phyloP scores from a whole-genome alignment of 1,140 invertebrate species.

The Drosophila triauraria region DNA sequence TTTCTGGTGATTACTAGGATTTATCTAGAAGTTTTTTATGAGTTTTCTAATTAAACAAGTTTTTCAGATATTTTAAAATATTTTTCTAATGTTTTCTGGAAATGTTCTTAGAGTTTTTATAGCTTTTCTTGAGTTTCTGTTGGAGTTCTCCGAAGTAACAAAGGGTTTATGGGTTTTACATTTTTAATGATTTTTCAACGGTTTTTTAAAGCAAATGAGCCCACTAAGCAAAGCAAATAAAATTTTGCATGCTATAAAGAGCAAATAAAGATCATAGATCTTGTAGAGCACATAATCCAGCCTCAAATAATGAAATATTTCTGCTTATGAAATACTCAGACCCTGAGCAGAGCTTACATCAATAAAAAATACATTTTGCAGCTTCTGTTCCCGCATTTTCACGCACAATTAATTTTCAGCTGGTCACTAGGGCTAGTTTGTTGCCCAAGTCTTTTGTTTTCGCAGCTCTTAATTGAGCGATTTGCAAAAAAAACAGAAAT shows the following conservation, averaged over 20 bases:
- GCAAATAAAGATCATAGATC: too few species aligned
- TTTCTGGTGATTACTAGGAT: neutral
- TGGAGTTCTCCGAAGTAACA: too few species aligned
- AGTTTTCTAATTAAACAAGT: too few species aligned
- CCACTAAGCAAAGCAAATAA: too few species aligned
- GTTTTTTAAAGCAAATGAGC: too few species aligned
- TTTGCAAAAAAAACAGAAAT: neutral
- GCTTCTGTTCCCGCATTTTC: slow-evolving; percentile 33
- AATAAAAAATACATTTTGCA: slow-evolving; percentile 4
- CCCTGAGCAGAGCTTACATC: neutral
- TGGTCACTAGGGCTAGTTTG: slow-evolving; percentile 42
- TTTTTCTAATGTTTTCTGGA: too few species aligned
- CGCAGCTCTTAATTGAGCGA: slow-evolving; percentile 33
- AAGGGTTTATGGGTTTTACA: too few species aligned
- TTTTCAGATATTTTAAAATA: too few species aligned
- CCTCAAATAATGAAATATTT: neutral
- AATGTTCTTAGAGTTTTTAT: too few species aligned
- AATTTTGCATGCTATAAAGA: neutral
- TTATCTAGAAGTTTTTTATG: too few species aligned
- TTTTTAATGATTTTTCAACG: too few species aligned
- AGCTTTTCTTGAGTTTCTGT: too few species aligned
- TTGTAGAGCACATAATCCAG: neutral
- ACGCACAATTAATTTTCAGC: slow-evolving; percentile 63
- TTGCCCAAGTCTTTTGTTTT: slow-evolving; percentile 79
- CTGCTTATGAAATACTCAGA: slow-evolving; percentile 1